Base-by-base conservation (phyloP, 2,888 invertebrate genomes). In the Protodeltote pygarga region DNA sequence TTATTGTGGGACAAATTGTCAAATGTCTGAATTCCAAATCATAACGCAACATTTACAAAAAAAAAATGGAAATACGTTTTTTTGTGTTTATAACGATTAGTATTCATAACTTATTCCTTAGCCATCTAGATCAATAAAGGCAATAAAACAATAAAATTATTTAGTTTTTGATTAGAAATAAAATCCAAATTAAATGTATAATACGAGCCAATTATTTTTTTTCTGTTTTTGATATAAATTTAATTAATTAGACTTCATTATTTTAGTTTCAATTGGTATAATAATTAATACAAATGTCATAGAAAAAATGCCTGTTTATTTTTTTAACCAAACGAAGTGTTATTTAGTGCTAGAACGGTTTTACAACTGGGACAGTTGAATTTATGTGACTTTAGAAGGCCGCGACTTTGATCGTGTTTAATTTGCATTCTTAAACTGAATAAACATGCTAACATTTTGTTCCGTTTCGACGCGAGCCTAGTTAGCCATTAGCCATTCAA, bases 311-410 rank as follows among this genome's bases (percentile, higher is more conserved):
- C 11, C 39, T 2, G 10, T 32, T 32, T 49, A 38, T 32, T 37
- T 48, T 38, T 42, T 17, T 14, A 32, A 33, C n/a, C 25, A 24
- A 8, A 9, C n/a, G 9, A 29, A 29, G 17, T 10, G 20, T 2
- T 38, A 19, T 24, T 29, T 44, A 46, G 19, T 29, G 8, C 29
- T 44, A 16, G n/a, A 53, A 42, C 51, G 19, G 46, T 61, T 54
- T 47, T 53, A 20, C 27, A 62, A 66, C 46, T 70, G 29, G 53
- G 38, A 41, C 60, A 48, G 27, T 44, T 28, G 17, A 44, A 57
- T 69, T 66, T 63, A 60, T 65, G 53, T 52, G 61, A 64, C 57
- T 59, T 51, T 42, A 52, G 40, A 46, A 33, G 47, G 49, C 45
- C 19, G 28, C 32, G 31, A 37, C 29, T 61, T 46, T 58, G 28